Evolutionary conservation across 2,113 vertebrate genomes (phyloP).

Genomic region (Calypte anna): DNA sequence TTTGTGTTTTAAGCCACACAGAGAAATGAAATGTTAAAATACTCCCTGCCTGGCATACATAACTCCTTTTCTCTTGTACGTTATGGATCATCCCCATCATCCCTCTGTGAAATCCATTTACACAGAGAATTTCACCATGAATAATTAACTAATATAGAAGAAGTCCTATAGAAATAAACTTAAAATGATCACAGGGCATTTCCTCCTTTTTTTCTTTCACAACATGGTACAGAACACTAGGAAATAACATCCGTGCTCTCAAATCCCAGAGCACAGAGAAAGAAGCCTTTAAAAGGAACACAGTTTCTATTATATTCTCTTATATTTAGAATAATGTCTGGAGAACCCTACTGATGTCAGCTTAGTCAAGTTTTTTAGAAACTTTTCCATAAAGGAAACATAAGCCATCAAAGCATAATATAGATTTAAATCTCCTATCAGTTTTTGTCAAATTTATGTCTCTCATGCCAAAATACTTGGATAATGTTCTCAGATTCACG

Average conservation of each 20-base stretch:
- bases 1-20: constrained; percentile 53
- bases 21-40: constrained; percentile 63
- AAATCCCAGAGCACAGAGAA: background rate
- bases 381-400: background rate
- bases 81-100: constrained; percentile 49
- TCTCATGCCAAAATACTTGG: background rate
- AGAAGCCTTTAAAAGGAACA: background rate
- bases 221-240: background rate
- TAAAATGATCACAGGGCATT: background rate
- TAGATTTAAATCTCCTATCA: background rate
- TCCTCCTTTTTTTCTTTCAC: background rate
- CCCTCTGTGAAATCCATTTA: constrained; percentile 47
- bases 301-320: background rate
- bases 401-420: background rate
- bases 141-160: constrained; percentile 61
- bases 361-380: constrained; percentile 1
- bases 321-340: background rate
- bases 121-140: constrained; percentile 58
- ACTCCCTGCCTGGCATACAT: background rate
- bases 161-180: constrained; percentile 51
- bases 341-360: constrained; percentile 16
- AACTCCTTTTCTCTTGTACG: constrained; percentile 22
- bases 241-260: constrained; percentile 12
- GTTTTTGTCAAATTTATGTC: background rate
- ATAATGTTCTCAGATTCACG: constrained; percentile 10